phyloP scores from a whole-genome alignment of 1,140 invertebrate genomes.

The Drosophila jambulina region DNA sequence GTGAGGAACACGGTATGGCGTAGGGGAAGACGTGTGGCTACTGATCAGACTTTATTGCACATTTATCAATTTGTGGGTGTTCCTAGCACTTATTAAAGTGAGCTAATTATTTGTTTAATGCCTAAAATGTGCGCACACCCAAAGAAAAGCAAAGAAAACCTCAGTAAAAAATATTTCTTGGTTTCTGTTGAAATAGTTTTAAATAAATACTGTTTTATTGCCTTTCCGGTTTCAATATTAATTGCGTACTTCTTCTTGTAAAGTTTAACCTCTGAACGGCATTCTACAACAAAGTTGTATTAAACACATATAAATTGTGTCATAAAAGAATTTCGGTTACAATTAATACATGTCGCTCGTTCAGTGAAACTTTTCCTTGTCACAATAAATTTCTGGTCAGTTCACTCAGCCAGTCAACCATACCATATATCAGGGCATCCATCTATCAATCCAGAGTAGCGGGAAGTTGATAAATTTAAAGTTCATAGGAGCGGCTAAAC shows the following conservation, averaged over 20 bases:
- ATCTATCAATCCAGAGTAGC: slow-evolving; percentile 1
- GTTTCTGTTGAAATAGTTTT: too few species aligned
- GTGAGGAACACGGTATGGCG: background rate
- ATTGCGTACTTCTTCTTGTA: background rate
- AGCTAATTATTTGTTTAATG: background rate
- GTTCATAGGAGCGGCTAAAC: slow-evolving; percentile 37
- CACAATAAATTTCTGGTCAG: slow-evolving; percentile 21
- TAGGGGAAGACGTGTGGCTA: background rate
- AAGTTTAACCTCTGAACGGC: too few species aligned
- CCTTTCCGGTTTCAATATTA: background rate
- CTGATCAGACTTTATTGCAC: slow-evolving; percentile 1
- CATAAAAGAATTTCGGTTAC: slow-evolving; percentile 8
- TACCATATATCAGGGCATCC: slow-evolving; percentile 3
- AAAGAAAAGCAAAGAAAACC: background rate
- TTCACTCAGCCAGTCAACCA: slow-evolving; percentile 30
- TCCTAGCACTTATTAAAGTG: background rate
- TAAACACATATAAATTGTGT: background rate
- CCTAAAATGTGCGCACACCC: background rate
- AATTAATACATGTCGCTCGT: slow-evolving; percentile 7
- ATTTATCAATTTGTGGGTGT: slow-evolving; percentile 16
- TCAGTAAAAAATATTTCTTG: too few species aligned
- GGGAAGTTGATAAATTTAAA: slow-evolving; percentile 67
- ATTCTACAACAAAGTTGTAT: too few species aligned
- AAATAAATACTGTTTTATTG: too few species aligned
- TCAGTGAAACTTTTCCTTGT: background rate